Base-by-base conservation (phyloP, 2,888 invertebrate genomes). In the Caenorhabditis drosophilae region DNA sequence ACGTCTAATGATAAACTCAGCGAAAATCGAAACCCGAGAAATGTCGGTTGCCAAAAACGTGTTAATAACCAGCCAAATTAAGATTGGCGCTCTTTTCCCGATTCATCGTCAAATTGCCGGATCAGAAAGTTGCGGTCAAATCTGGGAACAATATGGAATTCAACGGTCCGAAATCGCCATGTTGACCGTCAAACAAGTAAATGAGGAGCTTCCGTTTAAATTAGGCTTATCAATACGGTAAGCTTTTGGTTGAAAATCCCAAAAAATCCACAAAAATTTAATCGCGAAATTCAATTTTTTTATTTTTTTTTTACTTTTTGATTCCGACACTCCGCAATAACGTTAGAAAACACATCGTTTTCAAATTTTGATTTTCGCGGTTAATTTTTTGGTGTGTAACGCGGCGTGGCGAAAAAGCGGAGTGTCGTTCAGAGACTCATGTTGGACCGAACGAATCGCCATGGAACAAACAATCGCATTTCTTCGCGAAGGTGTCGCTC, bases 381-480 rank as follows among this genome's bases (percentile, higher is more conserved):
- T n/a, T n/a, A n/a, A n/a, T n/a, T n/a, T n/a, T n/a, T n/a, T n/a
- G n/a, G n/a, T n/a, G n/a, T n/a, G n/a, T n/a, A n/a, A n/a, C n/a
- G n/a, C n/a, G n/a, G n/a, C n/a, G n/a, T n/a, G n/a, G n/a, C n/a
- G n/a, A n/a, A n/a, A n/a, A n/a, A n/a, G n/a, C n/a, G n/a, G n/a
- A n/a, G n/a, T n/a, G n/a, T n/a, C n/a, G 52, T 67, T 20, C 67
- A 76, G 76, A 44, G 91, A 91, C 85, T 90, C 90, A 23, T 91
- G 91, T 84, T 91, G 91, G 91, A 90, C 90, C 79, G 89, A 90
- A 2, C 89, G 90, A 16, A 89, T 90, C 4, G 90, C 91, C 27
- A 86, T 91, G 67, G 90, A 90, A 78, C 90, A 81, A 67, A 81
- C 81, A 18, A 81, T 81, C 35, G 82, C 80, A 26, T 82, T 83